A percentile compares a stretch with the other conserved stretches of the same genome.
These are phyloP conservation scores for Drosophila orena DNA, from an alignment of 1,140 invertebrate species.

Conservation along the genomic window DNA sequence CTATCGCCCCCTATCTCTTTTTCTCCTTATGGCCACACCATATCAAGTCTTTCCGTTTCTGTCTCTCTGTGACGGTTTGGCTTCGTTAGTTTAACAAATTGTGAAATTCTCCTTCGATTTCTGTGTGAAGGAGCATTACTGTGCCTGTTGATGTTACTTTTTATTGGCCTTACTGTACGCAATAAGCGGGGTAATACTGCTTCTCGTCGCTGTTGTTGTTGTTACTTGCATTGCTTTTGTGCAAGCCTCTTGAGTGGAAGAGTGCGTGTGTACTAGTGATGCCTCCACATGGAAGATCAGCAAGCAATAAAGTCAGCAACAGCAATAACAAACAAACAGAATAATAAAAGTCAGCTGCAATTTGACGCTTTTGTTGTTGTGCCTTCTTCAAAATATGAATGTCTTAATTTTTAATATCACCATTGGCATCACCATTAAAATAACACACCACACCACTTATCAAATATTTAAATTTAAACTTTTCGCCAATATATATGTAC, in stretches of 20 bases:
- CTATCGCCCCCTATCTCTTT: background rate
- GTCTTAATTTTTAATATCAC: conserved; percentile 9
- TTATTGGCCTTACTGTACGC: conserved; percentile 26
- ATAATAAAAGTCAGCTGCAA: conserved; percentile 33
- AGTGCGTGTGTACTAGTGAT: conserved; percentile 9
- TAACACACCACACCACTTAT: conserved; percentile 7
- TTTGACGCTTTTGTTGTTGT: conserved; percentile 13
- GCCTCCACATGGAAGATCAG: conserved; percentile 46
- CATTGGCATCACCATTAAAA: background rate
- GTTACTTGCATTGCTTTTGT: conserved; percentile 23
- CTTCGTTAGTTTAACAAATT: conserved; percentile 53
- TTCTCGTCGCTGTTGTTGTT: conserved; percentile 8
- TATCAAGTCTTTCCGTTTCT: conserved; percentile 37
- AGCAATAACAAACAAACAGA: conserved; percentile 2
- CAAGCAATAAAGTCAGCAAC: conserved; percentile 10
- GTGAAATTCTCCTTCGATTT: conserved; percentile 54
- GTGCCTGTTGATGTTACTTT: background rate
- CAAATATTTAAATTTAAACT: conserved; percentile 7
- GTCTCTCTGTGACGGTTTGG: conserved; percentile 47
- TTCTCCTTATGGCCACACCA: conserved; percentile 5
- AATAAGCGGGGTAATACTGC: conserved; percentile 39
- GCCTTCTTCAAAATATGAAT: conserved; percentile 4
- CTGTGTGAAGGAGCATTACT: conserved; percentile 13
- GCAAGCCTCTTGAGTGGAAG: conserved; percentile 12
- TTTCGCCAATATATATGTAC: background rate